phyloP scores from a whole-genome alignment of 2,888 invertebrate species.

The Zaprionus bogoriensis region DNA sequence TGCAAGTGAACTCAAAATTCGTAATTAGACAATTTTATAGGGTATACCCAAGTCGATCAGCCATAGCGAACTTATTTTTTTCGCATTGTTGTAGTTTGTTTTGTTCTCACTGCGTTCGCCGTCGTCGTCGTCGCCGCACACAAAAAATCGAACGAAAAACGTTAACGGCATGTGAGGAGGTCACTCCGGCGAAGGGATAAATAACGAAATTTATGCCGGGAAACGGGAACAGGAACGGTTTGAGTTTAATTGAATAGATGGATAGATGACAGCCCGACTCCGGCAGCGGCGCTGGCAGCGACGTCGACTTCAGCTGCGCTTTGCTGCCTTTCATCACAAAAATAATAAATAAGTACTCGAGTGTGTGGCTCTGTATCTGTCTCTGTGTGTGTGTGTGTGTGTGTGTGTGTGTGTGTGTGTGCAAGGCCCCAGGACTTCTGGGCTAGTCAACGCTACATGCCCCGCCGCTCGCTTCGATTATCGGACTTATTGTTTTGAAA shows the following conservation, averaged over 20 bases:
- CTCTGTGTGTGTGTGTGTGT: background rate
- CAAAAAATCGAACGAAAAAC: constrained; percentile 23
- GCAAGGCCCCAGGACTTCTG: background rate
- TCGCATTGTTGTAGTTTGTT: constrained; percentile 19
- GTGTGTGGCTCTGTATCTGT: background rate
- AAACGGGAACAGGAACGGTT: constrained; percentile 9
- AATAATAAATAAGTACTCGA: constrained; percentile 29
- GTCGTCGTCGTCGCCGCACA: constrained; percentile 3
- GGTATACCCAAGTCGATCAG: background rate
- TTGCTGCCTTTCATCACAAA: constrained; percentile 21
- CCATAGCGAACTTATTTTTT: background rate
- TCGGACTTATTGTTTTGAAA: constrained; percentile 28
- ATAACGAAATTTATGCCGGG: constrained; percentile 37
- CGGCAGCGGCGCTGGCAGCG: no score
- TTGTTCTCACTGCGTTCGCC: constrained; percentile 18
- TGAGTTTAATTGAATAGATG: constrained; percentile 46
- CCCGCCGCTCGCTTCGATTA: constrained; percentile 1
- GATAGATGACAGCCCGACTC: constrained; percentile 18
- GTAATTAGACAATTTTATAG: background rate
- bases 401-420: constrained; percentile 2
- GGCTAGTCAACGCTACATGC: background rate
- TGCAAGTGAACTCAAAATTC: background rate
- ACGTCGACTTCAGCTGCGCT: background rate
- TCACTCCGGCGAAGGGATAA: constrained; percentile 31
- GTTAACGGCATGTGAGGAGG: constrained; percentile 24